These are phyloP conservation scores for Leucopternis melanops DNA, from an alignment of 2,113 vertebrate genomes.

Conservation along the genomic window DNA sequence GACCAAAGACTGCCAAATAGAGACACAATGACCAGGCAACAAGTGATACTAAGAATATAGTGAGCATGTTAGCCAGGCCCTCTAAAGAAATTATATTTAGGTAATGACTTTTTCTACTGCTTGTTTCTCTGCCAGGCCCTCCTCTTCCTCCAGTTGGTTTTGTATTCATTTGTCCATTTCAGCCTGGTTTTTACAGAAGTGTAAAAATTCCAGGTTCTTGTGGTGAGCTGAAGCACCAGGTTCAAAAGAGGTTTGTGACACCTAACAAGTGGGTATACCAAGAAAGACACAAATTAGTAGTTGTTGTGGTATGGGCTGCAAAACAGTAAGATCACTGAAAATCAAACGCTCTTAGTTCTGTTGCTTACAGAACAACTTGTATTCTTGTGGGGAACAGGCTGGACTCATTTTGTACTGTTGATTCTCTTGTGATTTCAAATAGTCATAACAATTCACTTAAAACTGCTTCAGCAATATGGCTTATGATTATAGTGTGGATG, in stretches of 20 bases:
- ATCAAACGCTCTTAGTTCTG: neutral
- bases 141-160: neutral
- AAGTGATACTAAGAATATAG: neutral
- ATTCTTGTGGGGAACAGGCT: conserved; percentile 15
- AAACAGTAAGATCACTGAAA: neutral
- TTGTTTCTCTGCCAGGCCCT: neutral
- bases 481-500: neutral
- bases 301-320: neutral
- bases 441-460: conserved; percentile 43
- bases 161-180: neutral
- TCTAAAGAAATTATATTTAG: neutral
- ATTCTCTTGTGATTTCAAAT: conserved; percentile 30
- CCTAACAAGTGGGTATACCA: neutral
- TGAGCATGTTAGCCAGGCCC: neutral
- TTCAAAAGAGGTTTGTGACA: neutral
- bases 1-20: neutral
- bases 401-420: neutral
- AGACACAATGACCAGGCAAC: neutral
- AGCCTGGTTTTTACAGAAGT: neutral
- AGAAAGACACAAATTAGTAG: neutral
- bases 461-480: neutral
- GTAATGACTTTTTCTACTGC: neutral
- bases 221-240: neutral
- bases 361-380: neutral
- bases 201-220: neutral